Base-by-base conservation (phyloP, 2,113 vertebrate genomes). In the Phycodurus eques region DNA sequence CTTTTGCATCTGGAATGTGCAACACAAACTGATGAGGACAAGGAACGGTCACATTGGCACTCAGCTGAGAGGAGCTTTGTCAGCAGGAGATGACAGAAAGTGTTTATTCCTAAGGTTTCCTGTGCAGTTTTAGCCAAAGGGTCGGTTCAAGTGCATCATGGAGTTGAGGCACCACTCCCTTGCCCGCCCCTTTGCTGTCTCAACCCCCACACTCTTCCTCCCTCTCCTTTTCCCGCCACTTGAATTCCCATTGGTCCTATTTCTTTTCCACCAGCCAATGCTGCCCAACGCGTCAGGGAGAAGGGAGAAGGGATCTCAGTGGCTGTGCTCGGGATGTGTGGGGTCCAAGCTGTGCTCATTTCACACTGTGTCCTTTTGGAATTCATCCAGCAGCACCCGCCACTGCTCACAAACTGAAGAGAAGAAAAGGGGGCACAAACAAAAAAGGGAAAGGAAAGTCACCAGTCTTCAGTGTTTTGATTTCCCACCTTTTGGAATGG, bases 91-190 rank as follows among this genome's bases (percentile, higher is more conserved):
- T 82, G 83, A 85, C 85, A 82, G 82, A 75, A 71, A 3, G 71
- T 82, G 88, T 90, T 90, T 89, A 88, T 90, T 89, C 73, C 43
- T 73, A 73, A 88, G 78, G 75, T 87, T 87, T 89, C 87, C 87
- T 43, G 31, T 77, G 78, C 72, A 78, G 72, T 90, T 59, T 78
- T 69, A 70, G 75, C 78, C 78, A 66, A 76, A 79, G 72, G 88
- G 82, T 89, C 71, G 70, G 42, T 84, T 73, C 73, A 80, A 90
- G 86, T 87, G 85, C 84, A 78, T 0, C 10, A 68, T 80, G 72
- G 76, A 80, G 72, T 42, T 3, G 20, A 15, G 31, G 65, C 65
- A 42, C 76, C 71, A 60, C 79, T 83, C 72, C 79, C 79, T 66
- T 2, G 2, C 62, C n/a, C n/a, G 31, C 68, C 33, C 42, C 10